These are phyloP conservation scores for Lobophora halterata DNA, from an alignment of 2,888 invertebrate species.

Conservation along the genomic window DNA sequence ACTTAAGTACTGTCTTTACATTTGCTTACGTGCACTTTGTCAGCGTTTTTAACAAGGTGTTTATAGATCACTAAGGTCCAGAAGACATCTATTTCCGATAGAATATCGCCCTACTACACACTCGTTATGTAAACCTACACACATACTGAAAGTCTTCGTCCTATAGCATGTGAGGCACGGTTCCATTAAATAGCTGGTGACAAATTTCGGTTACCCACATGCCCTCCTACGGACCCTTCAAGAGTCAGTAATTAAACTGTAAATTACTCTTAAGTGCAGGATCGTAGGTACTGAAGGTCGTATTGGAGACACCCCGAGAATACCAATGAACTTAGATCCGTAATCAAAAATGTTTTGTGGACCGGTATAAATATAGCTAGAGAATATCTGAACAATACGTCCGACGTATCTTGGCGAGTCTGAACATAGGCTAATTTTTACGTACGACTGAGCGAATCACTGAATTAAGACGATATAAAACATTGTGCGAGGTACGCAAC, in stretches of 20 bases:
- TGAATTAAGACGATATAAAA: too few relatives aligned
- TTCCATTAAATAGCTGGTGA: slow-evolving; percentile 32
- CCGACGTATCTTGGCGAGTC: slow-evolving; percentile 18
- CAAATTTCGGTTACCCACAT: slow-evolving; percentile 43
- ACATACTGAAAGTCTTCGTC: slow-evolving; percentile 2
- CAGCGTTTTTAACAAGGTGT: too few relatives aligned
- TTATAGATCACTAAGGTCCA: too few relatives aligned
- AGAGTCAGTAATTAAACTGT: slow-evolving; percentile 73
- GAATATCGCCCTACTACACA: too few relatives aligned
- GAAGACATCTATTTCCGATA: too few relatives aligned
- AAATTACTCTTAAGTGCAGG: slow-evolving; percentile 72
- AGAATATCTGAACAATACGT: slow-evolving; percentile 32
- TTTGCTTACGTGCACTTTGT: too few relatives aligned
- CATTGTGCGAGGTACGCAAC: too few relatives aligned
- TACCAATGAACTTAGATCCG: slow-evolving; percentile 62
- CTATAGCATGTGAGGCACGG: slow-evolving; percentile 20
- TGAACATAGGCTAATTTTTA: too few relatives aligned
- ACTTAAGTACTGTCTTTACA: too few relatives aligned
- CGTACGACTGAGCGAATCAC: too few relatives aligned
- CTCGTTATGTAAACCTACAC: too few relatives aligned
- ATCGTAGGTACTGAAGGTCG: slow-evolving; percentile 59
- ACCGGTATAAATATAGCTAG: slow-evolving; percentile 31
- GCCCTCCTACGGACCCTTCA: slow-evolving; percentile 35
- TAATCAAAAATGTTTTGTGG: slow-evolving; percentile 63
- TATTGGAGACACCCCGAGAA: slow-evolving; percentile 58